phyloP scores from a whole-genome alignment of 2,888 invertebrate genomes.

The Corbicula japonica region DNA sequence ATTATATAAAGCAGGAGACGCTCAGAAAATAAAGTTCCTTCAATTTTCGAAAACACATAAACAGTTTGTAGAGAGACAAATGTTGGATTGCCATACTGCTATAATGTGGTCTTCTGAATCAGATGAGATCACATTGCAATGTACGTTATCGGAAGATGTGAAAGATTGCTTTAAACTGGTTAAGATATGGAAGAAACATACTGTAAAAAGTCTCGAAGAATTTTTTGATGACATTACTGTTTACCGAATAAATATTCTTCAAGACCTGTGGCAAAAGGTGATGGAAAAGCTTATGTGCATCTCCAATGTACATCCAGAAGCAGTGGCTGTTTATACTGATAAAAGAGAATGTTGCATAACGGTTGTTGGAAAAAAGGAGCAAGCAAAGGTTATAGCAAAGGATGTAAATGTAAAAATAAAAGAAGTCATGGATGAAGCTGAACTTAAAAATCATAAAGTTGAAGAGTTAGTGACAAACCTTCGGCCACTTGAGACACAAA shows the following conservation, averaged over 20 bases:
- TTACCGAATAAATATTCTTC: background rate
- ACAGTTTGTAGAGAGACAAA: background rate
- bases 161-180: conserved; percentile 5
- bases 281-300: background rate
- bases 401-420: background rate
- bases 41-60: background rate
- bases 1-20: no score
- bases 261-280: background rate
- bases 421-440: background rate
- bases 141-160: background rate
- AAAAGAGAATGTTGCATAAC: background rate
- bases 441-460: conserved; percentile 12
- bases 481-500: conserved; percentile 27
- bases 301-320: conserved; percentile 1
- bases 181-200: background rate
- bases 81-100: conserved; percentile 1
- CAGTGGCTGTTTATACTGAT: background rate
- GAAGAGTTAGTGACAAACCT: conserved; percentile 25
- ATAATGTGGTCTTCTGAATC: background rate
- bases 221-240: background rate
- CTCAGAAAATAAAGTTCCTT: background rate
- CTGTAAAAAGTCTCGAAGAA: background rate
- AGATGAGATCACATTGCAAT: no score
- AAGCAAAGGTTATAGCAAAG: background rate
- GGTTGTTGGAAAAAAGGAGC: background rate